A percentile compares a stretch with the other conserved stretches of the same genome.
phyloP scores from a whole-genome alignment of 2,113 vertebrate genomes.

The Abramis brama region DNA sequence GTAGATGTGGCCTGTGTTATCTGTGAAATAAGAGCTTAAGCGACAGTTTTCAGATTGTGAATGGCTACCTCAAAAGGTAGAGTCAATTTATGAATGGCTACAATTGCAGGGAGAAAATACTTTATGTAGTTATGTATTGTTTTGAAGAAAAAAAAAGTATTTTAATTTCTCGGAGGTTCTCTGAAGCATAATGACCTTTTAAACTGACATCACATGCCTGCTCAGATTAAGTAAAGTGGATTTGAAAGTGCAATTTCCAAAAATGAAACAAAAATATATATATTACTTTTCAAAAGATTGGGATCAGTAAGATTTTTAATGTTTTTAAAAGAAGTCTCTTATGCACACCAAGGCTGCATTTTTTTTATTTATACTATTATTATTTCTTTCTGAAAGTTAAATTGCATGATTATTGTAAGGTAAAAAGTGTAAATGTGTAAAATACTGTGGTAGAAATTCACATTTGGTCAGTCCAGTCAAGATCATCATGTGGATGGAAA shows the following conservation, averaged over 20 bases:
- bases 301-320: no score
- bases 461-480: neutral
- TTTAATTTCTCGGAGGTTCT: neutral
- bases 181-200: neutral
- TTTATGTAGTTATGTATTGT: neutral
- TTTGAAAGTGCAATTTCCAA: neutral
- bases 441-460: neutral
- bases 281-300: no score
- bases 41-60: neutral
- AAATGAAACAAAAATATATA: neutral
- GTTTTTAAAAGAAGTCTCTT: no score
- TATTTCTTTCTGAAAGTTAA: neutral
- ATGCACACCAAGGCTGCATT: no score
- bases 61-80: neutral
- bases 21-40: constrained; percentile 22
- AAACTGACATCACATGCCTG: neutral
- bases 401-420: neutral
- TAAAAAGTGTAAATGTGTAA: neutral
- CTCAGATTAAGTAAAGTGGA: no score
- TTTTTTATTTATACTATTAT: neutral
- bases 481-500: no score
- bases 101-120: neutral
- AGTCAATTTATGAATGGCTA: neutral
- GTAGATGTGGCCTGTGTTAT: constrained; percentile 16
- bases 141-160: neutral